Base-by-base conservation (phyloP, 1,140 invertebrate genomes). In the Drosophila punjabiensis region DNA sequence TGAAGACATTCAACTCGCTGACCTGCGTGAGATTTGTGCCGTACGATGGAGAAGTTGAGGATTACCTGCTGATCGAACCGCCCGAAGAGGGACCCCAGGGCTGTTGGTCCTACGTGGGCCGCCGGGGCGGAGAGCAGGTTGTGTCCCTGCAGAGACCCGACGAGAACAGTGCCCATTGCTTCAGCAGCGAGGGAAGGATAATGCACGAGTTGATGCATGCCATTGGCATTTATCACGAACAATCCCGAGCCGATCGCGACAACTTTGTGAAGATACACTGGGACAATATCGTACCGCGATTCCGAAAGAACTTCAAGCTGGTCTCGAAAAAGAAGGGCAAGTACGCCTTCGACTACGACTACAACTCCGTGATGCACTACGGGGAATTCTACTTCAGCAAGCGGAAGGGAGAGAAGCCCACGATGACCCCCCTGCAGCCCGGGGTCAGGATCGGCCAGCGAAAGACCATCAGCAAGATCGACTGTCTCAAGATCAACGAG, bases 181-280 rank as follows among this genome's bases (percentile, higher is more conserved):
- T 93, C 55, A 93, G 94, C 33, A 96, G 96, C 79, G 95, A 96
- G 71, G 96, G 96, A 0, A 97, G 96, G 0, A 94, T 96, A 11
- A 94, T 97, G 64, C 97, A 98, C 87, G 97, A 98, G 91, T 93
- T 98, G 62, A 96, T 98, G 94, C 97, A 98, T 81, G 96, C 96
- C 3, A 91, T 97, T 24, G 98, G 98, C 2, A 98, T 98, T 91
- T 95, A 97, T 88, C 98, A 98, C 93, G 97, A 98, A 81, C 97
- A 98, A 82, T 97, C 96, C 61, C 94, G 97, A 11, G 94, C 93
- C 2, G 98, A 98, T 84, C 93, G 98, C 9, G 97, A 98, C 84
- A 94, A 96, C 48, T 96, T 95, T 80, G 95, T 98, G 0, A 94
- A 90, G 8, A 95, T 98, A 28, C 93, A 95, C 45, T 97, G 95